phyloP scores from a whole-genome alignment of 2,888 invertebrate genomes.

The Thecophora atra region DNA sequence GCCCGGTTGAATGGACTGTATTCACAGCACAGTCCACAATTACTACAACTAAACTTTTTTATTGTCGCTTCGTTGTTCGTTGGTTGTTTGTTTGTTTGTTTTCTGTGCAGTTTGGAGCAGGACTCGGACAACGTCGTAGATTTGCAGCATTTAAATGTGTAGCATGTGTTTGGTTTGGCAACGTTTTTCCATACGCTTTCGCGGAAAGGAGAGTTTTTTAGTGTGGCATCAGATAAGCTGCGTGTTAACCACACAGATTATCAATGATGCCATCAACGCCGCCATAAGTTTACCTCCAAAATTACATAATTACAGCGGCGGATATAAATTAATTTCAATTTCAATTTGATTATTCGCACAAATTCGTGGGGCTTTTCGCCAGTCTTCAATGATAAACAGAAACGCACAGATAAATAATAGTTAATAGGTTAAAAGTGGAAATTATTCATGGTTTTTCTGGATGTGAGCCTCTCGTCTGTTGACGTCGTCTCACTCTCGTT shows the following conservation, averaged over 20 bases:
- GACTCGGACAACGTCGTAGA: not conserved
- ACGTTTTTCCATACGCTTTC: no score
- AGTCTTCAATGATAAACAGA: not conserved
- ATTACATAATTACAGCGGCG: constrained; percentile 27
- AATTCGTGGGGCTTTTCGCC: not conserved
- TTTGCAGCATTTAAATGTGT: constrained; percentile 15
- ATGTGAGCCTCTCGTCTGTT: not conserved
- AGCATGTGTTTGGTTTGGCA: not conserved
- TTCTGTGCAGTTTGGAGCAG: not conserved
- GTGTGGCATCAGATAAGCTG: constrained; percentile 30
- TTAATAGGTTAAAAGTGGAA: not conserved
- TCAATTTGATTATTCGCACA: not conserved
- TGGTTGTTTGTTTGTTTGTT: not conserved
- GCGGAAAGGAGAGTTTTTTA: not conserved
- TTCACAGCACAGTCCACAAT: not conserved
- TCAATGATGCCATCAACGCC: constrained; percentile 32
- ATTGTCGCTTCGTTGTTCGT: no score
- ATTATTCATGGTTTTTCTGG: not conserved
- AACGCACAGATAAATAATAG: not conserved
- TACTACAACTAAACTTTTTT: not conserved
- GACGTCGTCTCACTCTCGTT: not conserved
- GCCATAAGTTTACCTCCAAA: constrained; percentile 23
- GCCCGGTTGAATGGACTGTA: constrained; percentile 9
- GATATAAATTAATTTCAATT: constrained; percentile 12
- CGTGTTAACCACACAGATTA: constrained; percentile 32